phyloP scores from a whole-genome alignment of 2,888 invertebrate species.

The Stenolophus ochropezus region DNA sequence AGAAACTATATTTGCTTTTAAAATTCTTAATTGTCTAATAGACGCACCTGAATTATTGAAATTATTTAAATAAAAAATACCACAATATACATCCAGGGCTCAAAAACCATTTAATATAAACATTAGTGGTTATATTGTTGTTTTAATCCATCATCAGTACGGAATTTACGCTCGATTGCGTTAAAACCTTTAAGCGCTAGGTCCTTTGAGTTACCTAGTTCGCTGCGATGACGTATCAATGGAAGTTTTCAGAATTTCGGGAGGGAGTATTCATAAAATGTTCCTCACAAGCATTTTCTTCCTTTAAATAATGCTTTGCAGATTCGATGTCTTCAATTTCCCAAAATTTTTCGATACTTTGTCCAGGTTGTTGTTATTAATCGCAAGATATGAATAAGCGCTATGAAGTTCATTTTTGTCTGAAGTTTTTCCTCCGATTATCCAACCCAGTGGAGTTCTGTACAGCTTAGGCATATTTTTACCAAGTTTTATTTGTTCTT shows the following conservation, averaged over 20 bases:
- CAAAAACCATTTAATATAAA: too few species aligned
- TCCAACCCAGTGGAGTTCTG: slow-evolving; percentile 5
- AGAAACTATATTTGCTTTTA: too few species aligned
- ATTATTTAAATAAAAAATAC: too few species aligned
- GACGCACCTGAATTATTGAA: too few species aligned
- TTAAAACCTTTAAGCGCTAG: not conserved
- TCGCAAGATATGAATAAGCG: not conserved
- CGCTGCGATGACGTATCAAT: not conserved
- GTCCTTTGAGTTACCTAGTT: slow-evolving; percentile 2
- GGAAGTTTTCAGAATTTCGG: not conserved
- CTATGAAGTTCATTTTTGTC: not conserved
- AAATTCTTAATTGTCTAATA: too few species aligned
- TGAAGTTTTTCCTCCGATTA: not conserved
- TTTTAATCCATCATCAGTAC: not conserved
- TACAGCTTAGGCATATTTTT: not conserved
- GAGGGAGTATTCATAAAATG: slow-evolving; percentile 2
- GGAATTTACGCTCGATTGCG: not conserved
- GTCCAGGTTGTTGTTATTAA: not conserved
- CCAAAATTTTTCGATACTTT: slow-evolving; percentile 1
- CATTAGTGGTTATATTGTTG: slow-evolving; percentile 1
- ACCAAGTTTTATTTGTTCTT: not conserved
- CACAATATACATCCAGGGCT: too few species aligned
- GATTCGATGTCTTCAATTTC: not conserved
- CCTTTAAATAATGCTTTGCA: not conserved
- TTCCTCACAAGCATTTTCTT: not conserved